Evolutionary conservation across 2,797 vertebrate genomes (phyloP).

Genomic region (Brachymystax lenok): DNA sequence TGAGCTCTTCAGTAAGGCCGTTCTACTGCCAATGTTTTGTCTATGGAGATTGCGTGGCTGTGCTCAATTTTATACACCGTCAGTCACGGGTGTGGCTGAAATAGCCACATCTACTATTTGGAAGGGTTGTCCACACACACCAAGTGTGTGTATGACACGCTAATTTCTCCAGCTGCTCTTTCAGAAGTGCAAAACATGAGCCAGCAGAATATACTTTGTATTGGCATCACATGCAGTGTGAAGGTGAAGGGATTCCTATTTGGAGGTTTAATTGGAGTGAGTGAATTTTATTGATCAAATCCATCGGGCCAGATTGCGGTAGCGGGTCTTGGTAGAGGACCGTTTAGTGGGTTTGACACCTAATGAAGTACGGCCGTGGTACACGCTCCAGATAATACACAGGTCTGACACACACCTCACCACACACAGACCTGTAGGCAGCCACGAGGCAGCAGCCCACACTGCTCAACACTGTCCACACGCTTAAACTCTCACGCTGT

Average conservation of each 20-base stretch:
- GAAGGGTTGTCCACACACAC: too few relatives aligned
- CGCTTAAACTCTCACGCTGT: too few relatives aligned
- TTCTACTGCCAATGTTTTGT: too few relatives aligned
- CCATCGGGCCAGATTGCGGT: conserved; percentile 55
- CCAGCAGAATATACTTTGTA: conserved; percentile 58
- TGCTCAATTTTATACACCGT: too few relatives aligned
- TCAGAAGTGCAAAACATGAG: conserved; percentile 57
- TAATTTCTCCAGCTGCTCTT: conserved; percentile 52
- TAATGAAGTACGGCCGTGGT: conserved; percentile 65
- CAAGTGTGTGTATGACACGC: too few relatives aligned
- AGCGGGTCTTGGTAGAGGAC: conserved; percentile 47
- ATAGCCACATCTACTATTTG: conserved; percentile 25
- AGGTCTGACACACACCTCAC: too few relatives aligned
- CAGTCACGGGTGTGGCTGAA: conserved; percentile 21
- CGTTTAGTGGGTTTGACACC: conserved; percentile 53
- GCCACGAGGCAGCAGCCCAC: too few relatives aligned
- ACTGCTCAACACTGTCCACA: too few relatives aligned
- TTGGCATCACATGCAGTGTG: conserved; percentile 67
- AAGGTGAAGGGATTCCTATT: conserved; percentile 55
- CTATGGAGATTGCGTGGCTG: too few relatives aligned
- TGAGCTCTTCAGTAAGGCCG: too few relatives aligned
- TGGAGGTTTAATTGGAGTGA: conserved; percentile 74
- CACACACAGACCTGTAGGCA: too few relatives aligned
- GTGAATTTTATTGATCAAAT: conserved; percentile 69
- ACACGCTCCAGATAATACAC: conserved; percentile 13